Conservation (phyloP, 2,113 vertebrate species). For the Sula dactylatra region DNA sequence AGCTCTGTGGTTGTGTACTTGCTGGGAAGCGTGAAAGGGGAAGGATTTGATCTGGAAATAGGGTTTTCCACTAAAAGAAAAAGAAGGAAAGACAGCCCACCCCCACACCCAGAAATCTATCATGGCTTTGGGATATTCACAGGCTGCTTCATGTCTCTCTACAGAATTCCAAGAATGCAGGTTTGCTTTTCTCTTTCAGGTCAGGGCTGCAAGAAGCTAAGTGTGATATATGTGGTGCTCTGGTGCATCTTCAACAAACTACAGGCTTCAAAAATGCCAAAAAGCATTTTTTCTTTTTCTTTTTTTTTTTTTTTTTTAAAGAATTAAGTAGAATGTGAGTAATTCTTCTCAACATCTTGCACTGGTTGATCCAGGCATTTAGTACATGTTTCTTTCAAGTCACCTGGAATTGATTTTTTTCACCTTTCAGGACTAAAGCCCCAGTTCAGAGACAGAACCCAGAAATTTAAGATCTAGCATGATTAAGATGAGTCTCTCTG, state of each 20-base stretch:
- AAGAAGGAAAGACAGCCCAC: not conserved
- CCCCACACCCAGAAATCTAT: not conserved
- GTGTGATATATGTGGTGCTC: not conserved
- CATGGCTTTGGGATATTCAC: not conserved
- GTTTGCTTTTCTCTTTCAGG: not conserved
- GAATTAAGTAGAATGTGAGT: not conserved
- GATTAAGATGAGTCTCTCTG: not conserved
- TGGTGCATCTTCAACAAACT: not conserved
- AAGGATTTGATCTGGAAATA: not conserved
- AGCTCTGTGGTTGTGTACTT: not conserved
- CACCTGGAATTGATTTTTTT: not conserved
- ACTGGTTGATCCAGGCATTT: not conserved
- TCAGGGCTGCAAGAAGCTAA: not conserved
- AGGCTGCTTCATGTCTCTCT: not conserved
- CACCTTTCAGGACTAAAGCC: not conserved
- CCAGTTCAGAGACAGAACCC: not conserved
- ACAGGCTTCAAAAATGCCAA: not conserved
- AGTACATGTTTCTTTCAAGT: not conserved
- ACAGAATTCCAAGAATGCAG: constrained; percentile 12
- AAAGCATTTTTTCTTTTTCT: not conserved
- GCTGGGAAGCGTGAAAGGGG: not conserved
- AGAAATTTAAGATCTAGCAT: not conserved
- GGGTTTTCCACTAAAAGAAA: not conserved
- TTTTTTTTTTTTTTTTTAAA: not conserved
- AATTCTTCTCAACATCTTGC: not conserved